Evolutionary conservation across 2,888 invertebrate genomes (phyloP).

Genomic region (Tipula vernalis): DNA sequence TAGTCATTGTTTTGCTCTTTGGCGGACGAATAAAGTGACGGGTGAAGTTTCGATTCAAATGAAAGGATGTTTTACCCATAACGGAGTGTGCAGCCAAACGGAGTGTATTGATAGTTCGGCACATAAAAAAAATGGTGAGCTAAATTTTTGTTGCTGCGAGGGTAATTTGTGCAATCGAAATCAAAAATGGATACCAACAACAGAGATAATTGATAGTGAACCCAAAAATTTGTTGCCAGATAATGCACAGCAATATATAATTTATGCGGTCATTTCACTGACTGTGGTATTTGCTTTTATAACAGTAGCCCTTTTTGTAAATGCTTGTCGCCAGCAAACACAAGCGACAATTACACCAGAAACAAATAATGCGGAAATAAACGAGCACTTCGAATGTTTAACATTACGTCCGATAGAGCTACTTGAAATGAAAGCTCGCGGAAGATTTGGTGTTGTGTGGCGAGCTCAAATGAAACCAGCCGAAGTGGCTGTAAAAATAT

Average conservation of each 20-base stretch:
- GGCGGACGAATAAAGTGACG: slow-evolving; percentile 54
- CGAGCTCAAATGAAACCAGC: slow-evolving; percentile 64
- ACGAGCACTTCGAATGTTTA: slow-evolving; percentile 34
- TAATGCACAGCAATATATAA: background rate
- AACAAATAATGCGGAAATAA: slow-evolving; percentile 30
- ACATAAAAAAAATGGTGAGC: slow-evolving; percentile 45
- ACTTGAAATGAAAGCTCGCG: slow-evolving; percentile 80
- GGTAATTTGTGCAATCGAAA: slow-evolving; percentile 70
- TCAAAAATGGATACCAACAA: slow-evolving; percentile 55
- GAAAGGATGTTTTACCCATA: slow-evolving; percentile 80
- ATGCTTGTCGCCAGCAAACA: background rate
- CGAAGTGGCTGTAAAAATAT: slow-evolving; percentile 91
- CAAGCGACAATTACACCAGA: background rate
- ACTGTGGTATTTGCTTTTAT: background rate
- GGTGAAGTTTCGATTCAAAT: slow-evolving; percentile 37
- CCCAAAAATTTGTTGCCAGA: background rate
- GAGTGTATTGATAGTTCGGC: slow-evolving; percentile 55
- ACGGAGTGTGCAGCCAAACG: slow-evolving; percentile 63
- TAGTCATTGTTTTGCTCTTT: slow-evolving; percentile 72
- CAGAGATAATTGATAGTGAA: slow-evolving; percentile 35
- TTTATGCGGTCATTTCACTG: background rate
- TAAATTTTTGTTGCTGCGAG: slow-evolving; percentile 84
- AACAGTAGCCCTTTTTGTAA: background rate
- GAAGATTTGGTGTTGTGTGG: slow-evolving; percentile 92
- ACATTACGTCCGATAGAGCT: slow-evolving; percentile 63